Evolutionary conservation across 1,140 invertebrate species (phyloP).

Genomic region (Gryllus bimaculatus): DNA sequence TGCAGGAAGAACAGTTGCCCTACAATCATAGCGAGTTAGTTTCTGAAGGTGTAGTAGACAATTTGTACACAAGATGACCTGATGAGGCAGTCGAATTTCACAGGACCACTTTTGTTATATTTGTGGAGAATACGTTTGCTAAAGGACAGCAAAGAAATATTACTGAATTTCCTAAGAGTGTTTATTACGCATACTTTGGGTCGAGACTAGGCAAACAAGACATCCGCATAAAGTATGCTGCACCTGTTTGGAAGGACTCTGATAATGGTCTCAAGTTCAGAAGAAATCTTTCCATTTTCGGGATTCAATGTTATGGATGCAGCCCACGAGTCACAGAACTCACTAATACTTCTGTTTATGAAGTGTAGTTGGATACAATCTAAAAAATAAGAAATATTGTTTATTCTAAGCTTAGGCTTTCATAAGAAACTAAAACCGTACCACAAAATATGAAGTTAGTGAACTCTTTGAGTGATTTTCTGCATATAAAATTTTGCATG

Average conservation of each 20-base stretch:
- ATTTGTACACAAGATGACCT: background rate
- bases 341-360: too few relatives aligned
- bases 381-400: too few relatives aligned
- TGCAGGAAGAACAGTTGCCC: too few relatives aligned
- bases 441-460: too few relatives aligned
- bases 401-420: too few relatives aligned
- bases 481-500: too few relatives aligned
- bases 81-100: background rate
- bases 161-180: background rate
- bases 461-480: too few relatives aligned
- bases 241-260: background rate
- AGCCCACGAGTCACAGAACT: background rate
- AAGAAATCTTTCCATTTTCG: background rate
- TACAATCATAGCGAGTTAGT: too few relatives aligned
- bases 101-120: background rate
- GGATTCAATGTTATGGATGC: background rate
- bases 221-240: background rate
- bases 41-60: too few relatives aligned
- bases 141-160: background rate
- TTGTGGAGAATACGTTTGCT: background rate
- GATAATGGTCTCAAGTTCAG: background rate
- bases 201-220: background rate
- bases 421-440: too few relatives aligned
- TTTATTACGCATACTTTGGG: background rate
- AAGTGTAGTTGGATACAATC: too few relatives aligned